These are phyloP conservation scores for Brachyalestes nurse DNA, from an alignment of 2,797 vertebrate species.

Conservation along the genomic window DNA sequence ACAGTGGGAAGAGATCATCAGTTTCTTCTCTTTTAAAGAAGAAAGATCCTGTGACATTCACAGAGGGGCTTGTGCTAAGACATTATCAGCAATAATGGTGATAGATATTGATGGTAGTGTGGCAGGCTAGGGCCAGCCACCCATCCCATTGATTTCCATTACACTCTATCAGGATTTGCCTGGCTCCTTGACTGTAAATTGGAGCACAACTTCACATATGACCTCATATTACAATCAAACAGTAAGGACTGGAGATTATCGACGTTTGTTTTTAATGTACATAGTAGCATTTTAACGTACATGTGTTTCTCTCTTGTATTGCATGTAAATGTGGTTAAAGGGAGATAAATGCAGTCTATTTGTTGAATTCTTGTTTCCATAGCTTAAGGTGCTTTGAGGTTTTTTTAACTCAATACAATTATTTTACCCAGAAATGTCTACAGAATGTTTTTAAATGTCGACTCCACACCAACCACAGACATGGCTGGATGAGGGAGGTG, in stretches of 20 bases:
- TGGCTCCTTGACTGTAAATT: slow-evolving; percentile 56
- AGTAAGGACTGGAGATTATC: slow-evolving; percentile 20
- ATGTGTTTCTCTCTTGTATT: neutral
- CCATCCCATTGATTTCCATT: slow-evolving; percentile 64
- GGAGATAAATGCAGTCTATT: neutral
- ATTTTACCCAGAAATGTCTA: neutral
- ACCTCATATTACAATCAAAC: slow-evolving; percentile 51
- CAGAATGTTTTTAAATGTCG: neutral
- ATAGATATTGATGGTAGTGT: slow-evolving; percentile 59
- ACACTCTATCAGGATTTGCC: slow-evolving; percentile 59
- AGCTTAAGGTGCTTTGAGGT: neutral
- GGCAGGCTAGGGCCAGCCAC: slow-evolving; percentile 49
- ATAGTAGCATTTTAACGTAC: neutral
- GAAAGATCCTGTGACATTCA: slow-evolving; percentile 57
- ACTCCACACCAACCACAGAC: neutral
- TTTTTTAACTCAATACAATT: neutral
- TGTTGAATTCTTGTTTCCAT: neutral
- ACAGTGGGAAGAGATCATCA: slow-evolving; percentile 43
- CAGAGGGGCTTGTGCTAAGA: slow-evolving; percentile 42
- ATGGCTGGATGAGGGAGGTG: neutral
- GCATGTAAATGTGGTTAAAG: neutral
- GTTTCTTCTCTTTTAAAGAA: slow-evolving; percentile 49
- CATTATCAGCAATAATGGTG: slow-evolving; percentile 55
- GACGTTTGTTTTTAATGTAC: neutral
- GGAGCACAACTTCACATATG: slow-evolving; percentile 48